phyloP scores from a whole-genome alignment of 2,113 vertebrate genomes.

The Oxyura jamaicensis region DNA sequence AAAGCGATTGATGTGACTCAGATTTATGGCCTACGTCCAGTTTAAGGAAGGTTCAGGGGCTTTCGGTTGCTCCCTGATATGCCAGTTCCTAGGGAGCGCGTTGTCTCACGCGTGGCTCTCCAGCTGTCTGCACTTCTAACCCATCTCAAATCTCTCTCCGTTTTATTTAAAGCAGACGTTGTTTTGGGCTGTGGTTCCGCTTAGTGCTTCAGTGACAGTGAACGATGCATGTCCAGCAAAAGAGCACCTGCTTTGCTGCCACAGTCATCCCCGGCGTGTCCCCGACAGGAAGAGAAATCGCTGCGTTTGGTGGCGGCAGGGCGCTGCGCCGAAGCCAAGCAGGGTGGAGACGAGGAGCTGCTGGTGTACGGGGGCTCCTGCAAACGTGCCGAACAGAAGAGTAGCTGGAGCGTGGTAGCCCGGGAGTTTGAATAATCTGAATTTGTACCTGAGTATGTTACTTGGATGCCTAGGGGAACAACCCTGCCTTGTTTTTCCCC shows the following conservation, averaged over 20 bases:
- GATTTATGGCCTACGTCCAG: neutral
- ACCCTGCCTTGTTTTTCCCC: too few relatives aligned
- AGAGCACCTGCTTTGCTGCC: neutral
- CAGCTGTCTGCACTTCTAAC: neutral
- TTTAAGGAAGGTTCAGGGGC: neutral
- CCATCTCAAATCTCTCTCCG: neutral
- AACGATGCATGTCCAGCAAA: neutral
- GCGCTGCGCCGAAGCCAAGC: neutral
- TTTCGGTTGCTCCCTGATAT: neutral
- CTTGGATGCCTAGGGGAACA: neutral
- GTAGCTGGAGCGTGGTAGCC: neutral
- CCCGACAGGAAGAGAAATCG: neutral
- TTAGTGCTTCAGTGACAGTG: neutral
- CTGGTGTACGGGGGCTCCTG: neutral
- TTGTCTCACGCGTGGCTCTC: neutral
- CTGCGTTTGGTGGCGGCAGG: conserved; percentile 17
- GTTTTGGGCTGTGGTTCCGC: neutral
- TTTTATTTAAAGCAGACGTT: neutral
- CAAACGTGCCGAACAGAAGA: neutral
- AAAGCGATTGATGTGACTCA: neutral
- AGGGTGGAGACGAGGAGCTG: neutral
- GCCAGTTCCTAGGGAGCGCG: neutral
- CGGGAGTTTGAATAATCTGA: conserved; percentile 48
- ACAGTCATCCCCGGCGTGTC: neutral
- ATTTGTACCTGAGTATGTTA: neutral